Evolutionary conservation across 2,797 vertebrate species (phyloP), one percentile per base, ranked within the genome.

Genomic region (Gymnothorax javanicus): DNA sequence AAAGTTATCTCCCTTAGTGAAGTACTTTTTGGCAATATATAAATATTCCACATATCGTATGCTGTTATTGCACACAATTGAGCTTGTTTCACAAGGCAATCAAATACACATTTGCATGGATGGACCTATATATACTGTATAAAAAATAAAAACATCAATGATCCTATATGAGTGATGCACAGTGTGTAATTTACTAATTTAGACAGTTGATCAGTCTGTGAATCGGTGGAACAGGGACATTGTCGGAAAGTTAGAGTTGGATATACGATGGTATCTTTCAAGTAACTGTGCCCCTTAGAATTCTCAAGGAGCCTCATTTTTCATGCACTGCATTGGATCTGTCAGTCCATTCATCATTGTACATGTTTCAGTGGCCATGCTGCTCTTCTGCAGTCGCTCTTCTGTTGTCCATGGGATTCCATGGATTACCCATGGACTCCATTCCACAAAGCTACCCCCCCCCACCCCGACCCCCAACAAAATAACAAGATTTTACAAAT

Each of bases 171-270:
- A 43, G 27, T 64, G 62, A 56, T 67, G 59, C 84, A 82, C 85
- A 86, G 82, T 89, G 71, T 89, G 73, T 85, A 87, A 91, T 90
- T 89, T 88, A 77, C 87, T 75, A 89, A 88, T 87, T 43, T 25
- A 50, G 77, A 89, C 73, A 43, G 83, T 20, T 27, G 84, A 87
- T 90, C 87, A 89, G 83, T 87, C 75, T 54, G 27, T 23, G 77
- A 87, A 85, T 86, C 2, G 59, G 59, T 4, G 12, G 2, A 2
- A 12, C 17, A 60, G 17, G 17, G 17, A 60, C 12, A 13, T 12
- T 60, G 11, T 60, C 17, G 17, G 12, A 60, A 60, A 60, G 59
- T 60, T 60, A 60, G 59, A 17, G 7, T 60, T 20, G 20, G 15
- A 20, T n/a, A 64, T 20, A 6, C 17, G 15, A 20, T 15, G 5